phyloP scores from a whole-genome alignment of 2,113 vertebrate genomes.

The Oryzias javanicus region DNA sequence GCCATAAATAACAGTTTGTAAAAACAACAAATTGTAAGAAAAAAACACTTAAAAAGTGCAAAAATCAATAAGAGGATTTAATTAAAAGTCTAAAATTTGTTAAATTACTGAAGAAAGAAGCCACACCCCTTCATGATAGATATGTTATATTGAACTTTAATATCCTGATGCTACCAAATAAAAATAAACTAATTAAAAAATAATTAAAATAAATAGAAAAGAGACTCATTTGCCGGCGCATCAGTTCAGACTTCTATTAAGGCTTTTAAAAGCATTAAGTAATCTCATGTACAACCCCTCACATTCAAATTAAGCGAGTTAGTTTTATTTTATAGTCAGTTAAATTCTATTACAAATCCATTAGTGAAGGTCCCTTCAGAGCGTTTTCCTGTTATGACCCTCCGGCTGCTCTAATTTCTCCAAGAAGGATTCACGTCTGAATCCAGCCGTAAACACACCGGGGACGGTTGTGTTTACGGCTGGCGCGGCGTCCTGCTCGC shows the following conservation, averaged over 20 bases:
- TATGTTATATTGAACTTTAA: no score
- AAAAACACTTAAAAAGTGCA: no score
- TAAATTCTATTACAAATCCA: conserved; percentile 39
- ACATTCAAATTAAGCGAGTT: conserved; percentile 19
- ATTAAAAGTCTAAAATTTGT: no score
- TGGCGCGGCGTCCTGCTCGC: conserved; percentile 12
- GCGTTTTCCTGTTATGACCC: conserved; percentile 12
- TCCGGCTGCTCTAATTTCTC: conserved; percentile 8
- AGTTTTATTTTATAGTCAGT: conserved; percentile 17
- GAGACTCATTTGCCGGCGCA: conserved; percentile 6
- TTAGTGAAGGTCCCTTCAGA: conserved; percentile 27
- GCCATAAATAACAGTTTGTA: no score
- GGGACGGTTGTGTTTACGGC: conserved; percentile 28
- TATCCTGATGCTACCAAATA: not conserved
- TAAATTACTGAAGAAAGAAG: no score
- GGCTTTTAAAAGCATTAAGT: conserved; percentile 19
- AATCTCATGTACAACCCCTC: conserved; percentile 18
- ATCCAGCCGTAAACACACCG: conserved; percentile 10
- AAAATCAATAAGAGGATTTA: no score
- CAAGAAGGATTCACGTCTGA: not conserved
- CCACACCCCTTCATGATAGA: no score
- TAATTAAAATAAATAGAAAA: no score
- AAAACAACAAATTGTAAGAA: no score
- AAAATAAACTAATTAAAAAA: not conserved
- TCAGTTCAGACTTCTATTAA: conserved; percentile 10